These are phyloP conservation scores for Apeltes quadracus DNA, from an alignment of 2,113 vertebrate genomes.

Conservation along the genomic window DNA sequence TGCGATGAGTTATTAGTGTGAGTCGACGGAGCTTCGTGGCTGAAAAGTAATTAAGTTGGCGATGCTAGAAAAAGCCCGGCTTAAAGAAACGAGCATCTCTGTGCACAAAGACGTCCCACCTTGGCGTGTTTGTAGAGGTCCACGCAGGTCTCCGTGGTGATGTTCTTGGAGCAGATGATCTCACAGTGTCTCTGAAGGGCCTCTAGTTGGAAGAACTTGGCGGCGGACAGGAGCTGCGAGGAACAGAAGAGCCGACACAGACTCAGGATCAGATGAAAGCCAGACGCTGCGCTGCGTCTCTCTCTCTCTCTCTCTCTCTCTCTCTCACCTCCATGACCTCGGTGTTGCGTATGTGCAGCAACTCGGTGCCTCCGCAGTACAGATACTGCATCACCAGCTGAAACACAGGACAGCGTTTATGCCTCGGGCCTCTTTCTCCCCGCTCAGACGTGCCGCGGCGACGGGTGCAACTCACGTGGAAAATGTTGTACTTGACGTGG, in stretches of 20 bases:
- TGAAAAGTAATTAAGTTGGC: neutral
- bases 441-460: no score
- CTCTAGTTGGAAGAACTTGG: slow-evolving; percentile 84
- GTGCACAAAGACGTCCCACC: slow-evolving; percentile 69
- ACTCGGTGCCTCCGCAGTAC: slow-evolving; percentile 81
- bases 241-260: slow-evolving; percentile 39
- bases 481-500: slow-evolving; percentile 82
- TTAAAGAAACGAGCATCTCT: no score
- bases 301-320: neutral
- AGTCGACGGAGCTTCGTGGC: neutral
- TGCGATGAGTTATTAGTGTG: no score
- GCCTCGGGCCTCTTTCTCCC: neutral
- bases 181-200: slow-evolving; percentile 86
- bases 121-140: slow-evolving; percentile 84
- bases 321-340: slow-evolving; percentile 83
- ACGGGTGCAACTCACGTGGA: no score
- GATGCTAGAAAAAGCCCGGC: no score
- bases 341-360: slow-evolving; percentile 82
- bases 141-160: slow-evolving; percentile 81
- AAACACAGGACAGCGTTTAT: slow-evolving; percentile 43
- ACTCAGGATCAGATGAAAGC: slow-evolving; percentile 26
- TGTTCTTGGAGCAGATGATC: slow-evolving; percentile 86
- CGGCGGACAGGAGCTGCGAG: slow-evolving; percentile 81
- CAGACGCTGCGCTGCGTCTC: no score
- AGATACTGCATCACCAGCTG: slow-evolving; percentile 85